A percentile compares a stretch with the other conserved stretches of the same genome.
These are phyloP conservation scores for Capricornis sumatraensis DNA, from an alignment of 2,113 vertebrate species.

Conservation along the genomic window DNA sequence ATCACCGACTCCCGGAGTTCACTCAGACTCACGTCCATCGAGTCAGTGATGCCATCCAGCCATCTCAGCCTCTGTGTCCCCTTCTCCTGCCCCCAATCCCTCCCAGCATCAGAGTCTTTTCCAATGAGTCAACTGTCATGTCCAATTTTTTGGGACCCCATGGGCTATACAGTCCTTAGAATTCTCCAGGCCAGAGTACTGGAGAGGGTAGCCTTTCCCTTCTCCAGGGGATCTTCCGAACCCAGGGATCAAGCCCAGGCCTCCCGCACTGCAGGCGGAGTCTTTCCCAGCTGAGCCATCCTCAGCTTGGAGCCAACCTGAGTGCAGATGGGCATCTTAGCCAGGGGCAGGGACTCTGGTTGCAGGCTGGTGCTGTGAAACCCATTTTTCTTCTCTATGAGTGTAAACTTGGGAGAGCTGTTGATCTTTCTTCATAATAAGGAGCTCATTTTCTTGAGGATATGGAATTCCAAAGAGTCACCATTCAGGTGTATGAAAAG, in stretches of 20 bases:
- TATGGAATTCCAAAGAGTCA: background rate
- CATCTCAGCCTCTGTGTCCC: too few relatives aligned
- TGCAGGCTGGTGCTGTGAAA: background rate
- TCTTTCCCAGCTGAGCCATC: background rate
- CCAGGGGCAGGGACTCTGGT: background rate
- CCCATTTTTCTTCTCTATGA: background rate
- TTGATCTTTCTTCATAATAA: background rate
- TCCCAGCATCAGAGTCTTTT: too few relatives aligned
- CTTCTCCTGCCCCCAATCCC: too few relatives aligned
- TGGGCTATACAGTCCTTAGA: background rate
- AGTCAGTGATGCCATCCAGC: too few relatives aligned
- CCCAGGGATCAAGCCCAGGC: background rate
- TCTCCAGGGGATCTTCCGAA: background rate
- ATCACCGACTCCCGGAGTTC: too few relatives aligned
- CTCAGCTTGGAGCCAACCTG: background rate
- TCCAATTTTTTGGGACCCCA: background rate
- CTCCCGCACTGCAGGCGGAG: accelerated
- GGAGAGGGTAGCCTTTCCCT: background rate
- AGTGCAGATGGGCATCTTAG: too few relatives aligned
- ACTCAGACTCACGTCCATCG: too few relatives aligned
- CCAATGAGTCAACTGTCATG: background rate
- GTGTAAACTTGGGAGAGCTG: background rate
- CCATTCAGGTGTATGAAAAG: background rate
- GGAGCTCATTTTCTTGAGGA: background rate
- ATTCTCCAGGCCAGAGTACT: background rate